Evolutionary conservation across 2,113 vertebrate species (phyloP).

Genomic region (Apodemus sylvaticus): DNA sequence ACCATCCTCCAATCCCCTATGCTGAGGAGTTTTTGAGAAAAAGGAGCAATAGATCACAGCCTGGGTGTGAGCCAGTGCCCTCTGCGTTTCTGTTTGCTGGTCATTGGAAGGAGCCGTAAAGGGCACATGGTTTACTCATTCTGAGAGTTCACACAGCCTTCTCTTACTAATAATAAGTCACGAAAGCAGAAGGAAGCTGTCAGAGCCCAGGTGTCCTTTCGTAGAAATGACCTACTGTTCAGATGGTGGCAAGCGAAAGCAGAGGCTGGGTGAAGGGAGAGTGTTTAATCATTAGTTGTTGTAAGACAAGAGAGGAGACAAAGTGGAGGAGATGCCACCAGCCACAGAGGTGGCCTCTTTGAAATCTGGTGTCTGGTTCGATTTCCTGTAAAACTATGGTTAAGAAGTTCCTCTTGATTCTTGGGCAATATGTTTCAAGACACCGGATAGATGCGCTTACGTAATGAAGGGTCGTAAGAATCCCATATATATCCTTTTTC

Average conservation of each 20-base stretch:
- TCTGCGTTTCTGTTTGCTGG: too few relatives aligned
- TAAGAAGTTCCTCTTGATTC: neutral
- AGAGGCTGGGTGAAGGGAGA: neutral
- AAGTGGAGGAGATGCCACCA: neutral
- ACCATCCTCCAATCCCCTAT: neutral
- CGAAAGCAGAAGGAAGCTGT: conserved; percentile 19
- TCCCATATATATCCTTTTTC: neutral
- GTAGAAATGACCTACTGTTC: neutral
- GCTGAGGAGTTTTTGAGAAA: neutral
- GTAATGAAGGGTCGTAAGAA: neutral
- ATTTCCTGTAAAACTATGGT: neutral
- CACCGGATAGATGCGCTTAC: too few relatives aligned
- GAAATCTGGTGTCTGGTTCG: neutral
- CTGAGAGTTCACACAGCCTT: neutral
- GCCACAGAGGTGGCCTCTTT: neutral
- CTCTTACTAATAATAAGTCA: neutral
- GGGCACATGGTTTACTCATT: neutral
- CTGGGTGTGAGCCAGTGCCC: neutral
- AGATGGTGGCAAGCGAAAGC: neutral
- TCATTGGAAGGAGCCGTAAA: neutral
- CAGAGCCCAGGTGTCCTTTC: neutral
- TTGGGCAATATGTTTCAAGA: neutral
- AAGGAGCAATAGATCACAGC: neutral
- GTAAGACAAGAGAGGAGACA: neutral
- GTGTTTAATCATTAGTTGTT: neutral